Base-by-base conservation (phyloP, 2,113 vertebrate species). In the Dolichallabes microphthalmus region DNA sequence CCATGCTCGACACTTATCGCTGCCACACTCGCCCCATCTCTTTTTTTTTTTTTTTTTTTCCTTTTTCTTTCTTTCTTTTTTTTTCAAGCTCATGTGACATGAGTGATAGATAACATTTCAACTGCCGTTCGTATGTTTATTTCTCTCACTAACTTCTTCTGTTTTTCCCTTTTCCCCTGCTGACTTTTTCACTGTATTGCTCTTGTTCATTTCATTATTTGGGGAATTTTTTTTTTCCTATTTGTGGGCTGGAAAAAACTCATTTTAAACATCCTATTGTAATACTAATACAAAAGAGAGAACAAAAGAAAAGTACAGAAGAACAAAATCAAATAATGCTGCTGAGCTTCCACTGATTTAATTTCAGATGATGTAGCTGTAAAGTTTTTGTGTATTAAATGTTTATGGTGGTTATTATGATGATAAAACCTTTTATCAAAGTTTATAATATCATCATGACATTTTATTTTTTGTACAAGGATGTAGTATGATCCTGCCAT, bases 61-160 rank as follows among this genome's bases (percentile, higher is more conserved):
- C 91, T 92, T 94, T 94, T 92, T 27, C n/a, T 27, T 68, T 68
- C 17, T 32, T 32, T 32, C 93, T 92, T 92, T 94, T 94, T 94
- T 92, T 93, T 94, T 94, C 92, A 90, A 92, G 92, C 93, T 93
- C 91, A 86, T 90, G 91, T 93, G 92, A 95, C 94, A 94, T 89
- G 89, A 91, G 92, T 86, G 85, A 90, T 84, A 92, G 94, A 95
- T 95, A 94, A 94, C 93, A 83, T 93, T 94, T 92, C 91, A 93
- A 93, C 86, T 85, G 92, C 91, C 88, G 89, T 86, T 86, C 90
- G 87, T 86, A 45, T 80, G 60, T 84, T 77, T 84, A 73, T 84
- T 89, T 88, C 81, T 91, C 87, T 91, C 89, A 88, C 79, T 92
- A 83, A 88, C 75, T 84, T 88, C 87, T 92, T 84, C 83, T 58